Evolutionary conservation across 35 echinoderm and acorn worm genomes (phyloP).

Genomic region (Hemicentrotus pulcherrimus): DNA sequence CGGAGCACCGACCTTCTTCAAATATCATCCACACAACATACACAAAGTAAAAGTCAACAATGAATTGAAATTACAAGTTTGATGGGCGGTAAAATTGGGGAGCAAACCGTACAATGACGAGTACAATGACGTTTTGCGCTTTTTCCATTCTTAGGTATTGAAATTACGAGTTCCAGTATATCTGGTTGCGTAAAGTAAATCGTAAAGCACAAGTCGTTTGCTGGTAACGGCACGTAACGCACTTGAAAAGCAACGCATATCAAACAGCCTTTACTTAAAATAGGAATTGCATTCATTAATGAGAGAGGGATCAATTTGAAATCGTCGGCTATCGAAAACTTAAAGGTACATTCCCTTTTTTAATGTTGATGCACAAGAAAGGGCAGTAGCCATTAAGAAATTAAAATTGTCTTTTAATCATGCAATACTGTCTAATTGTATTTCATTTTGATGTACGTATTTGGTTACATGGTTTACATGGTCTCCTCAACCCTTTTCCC

Average conservation of each 20-base stretch:
- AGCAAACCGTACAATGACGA: not conserved
- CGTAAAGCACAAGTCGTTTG: not conserved
- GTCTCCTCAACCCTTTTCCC: too few relatives aligned
- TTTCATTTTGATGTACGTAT: too few relatives aligned
- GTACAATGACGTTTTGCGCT: not conserved
- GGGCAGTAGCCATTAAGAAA: not conserved
- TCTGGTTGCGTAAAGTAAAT: not conserved
- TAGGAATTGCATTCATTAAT: not conserved
- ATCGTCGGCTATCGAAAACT: not conserved
- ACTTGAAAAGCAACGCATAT: not conserved
- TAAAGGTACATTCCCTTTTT: not conserved
- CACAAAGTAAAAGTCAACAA: not conserved
- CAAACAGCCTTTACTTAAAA: not conserved
- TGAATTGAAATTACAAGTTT: not conserved
- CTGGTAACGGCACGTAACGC: slow-evolving; percentile 14
- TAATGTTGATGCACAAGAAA: not conserved
- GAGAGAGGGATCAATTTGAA: not conserved
- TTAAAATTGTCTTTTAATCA: too few relatives aligned
- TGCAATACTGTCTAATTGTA: too few relatives aligned
- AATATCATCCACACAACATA: not conserved
- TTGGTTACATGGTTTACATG: too few relatives aligned
- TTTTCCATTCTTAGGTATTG: not conserved
- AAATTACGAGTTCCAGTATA: not conserved
- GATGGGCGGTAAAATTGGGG: not conserved
- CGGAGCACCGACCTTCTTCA: not conserved